Base-by-base conservation (phyloP, 1,140 invertebrate species). In the Drosophila lini region DNA sequence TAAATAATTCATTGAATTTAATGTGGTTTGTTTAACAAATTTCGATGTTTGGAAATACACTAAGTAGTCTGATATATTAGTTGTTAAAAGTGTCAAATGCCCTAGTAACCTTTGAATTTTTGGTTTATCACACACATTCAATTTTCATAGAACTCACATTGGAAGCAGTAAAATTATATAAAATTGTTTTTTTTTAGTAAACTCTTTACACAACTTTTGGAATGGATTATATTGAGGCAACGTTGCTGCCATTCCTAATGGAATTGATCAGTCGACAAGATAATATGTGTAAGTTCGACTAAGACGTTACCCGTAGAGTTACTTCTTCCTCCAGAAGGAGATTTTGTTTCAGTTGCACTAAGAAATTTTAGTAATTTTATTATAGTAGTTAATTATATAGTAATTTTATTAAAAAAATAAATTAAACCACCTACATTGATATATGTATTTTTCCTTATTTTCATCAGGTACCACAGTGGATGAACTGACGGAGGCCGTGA, bases 201-300 rank as follows among this genome's bases (percentile, higher is more conserved):
- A 31, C 22, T n/a, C n/a, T 11, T 32, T 47, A 16, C 13, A 32
- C 3, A 75, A 71, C 42, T 81, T 81, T 19, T 9, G 0, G 28
- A 53, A 85, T 85, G 82, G 59, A 86, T 22, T 19, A 13, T 6
- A 34, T 19, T 31, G 52, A 47, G 0, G 42, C 65, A 13, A 34
- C 82, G 0, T 32, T 88, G 16, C 22, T 86, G 22, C 83, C 82
- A 0, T 73, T 70, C 9, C 38, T 86, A 13, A 8, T 86, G 28
- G 59, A 76, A 19, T 2, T 88, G 38, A 22, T 82, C 1, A 82
- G 71, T 50, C 76, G 60, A 0, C 41, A 80, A 10, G 4, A 38
- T 10, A 38, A 25, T 55, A 1, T 55, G 13, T 55, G 52, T 55
- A 15, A 28, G 44, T 45, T 22, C 1, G 5, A 5, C 16, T 22